Evolutionary conservation across 2,113 vertebrate genomes (phyloP), one percentile per base, ranked within the genome.

Genomic region (Rattus rattus): DNA sequence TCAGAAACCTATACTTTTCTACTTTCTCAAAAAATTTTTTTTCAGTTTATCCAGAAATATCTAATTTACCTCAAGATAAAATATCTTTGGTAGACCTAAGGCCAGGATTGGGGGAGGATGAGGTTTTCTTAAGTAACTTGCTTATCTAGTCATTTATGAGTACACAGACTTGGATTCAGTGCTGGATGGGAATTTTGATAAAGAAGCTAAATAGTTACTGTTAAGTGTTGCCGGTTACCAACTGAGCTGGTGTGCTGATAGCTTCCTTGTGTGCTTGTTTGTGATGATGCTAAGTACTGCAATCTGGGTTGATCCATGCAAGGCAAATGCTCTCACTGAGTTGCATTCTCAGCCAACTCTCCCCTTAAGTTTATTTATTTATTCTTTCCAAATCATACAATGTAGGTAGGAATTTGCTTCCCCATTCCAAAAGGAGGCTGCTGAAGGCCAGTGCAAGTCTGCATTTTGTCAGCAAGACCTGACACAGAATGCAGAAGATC

Each of bases 21-120:
- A 80, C 6, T 70, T 70, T 75, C 76, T 67, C 77, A 19, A 49
- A 19, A 49, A 43, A 1, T 16, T 20, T 49, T 36, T 67, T 73
- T 52, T 26, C 10, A 4, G 47, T 95, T 96, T 96, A 90, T 63
- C 52, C 36, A 96, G 70, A 70, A 94, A 92, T 43, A 81, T 77
- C 85, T 69, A 92, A 81, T 22, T 52, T 72, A 39, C 36, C 24
- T 3, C 63, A 2, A 80, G 83, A 90, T 19, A 72, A 39, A 47
- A 47, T 12, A 61, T 90, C 75, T 26, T 0, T 8, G 49, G 28
- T 49, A 81, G 39, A 83, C 16, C 20, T 80, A 56, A 16, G 12
- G 81, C 72, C 30, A 26, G 3, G 26, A 91, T 86, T 52, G 84
- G 22, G 13, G 17, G 20, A 20, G 8, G 28, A 3, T 22, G 63